A percentile compares a stretch with the other conserved stretches of the same genome.
phyloP scores from a whole-genome alignment of 37 sponge, comb jelly and placozoan genomes.

The Aplysina aerophoba region DNA sequence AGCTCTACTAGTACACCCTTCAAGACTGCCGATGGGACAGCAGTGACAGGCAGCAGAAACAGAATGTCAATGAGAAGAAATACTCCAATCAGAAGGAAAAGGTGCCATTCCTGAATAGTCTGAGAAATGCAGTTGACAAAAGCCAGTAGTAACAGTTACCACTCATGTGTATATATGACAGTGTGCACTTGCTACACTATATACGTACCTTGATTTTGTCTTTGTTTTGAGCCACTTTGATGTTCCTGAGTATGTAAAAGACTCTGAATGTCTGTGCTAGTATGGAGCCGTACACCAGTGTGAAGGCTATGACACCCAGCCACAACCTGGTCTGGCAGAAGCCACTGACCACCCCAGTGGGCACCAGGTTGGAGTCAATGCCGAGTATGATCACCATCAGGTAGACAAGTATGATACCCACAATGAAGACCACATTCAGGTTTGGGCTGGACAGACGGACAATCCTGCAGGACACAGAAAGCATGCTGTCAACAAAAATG shows the following conservation, averaged over 20 bases:
- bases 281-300: slow-evolving; percentile 64
- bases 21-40: slow-evolving; percentile 38
- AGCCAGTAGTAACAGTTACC: too few species aligned
- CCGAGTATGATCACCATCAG: too few species aligned
- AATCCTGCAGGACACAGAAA: slow-evolving; percentile 35
- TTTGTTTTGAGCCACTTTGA: background rate
- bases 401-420: too few species aligned
- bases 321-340: slow-evolving; percentile 33
- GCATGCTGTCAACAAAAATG: too few species aligned
- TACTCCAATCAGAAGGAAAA: slow-evolving; percentile 51
- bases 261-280: slow-evolving; percentile 73
- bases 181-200: too few species aligned
- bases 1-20: too few species aligned
- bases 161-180: too few species aligned
- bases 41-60: slow-evolving; percentile 50
- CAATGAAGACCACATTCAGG: slow-evolving; percentile 64
- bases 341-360: too few species aligned
- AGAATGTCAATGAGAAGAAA: slow-evolving; percentile 38
- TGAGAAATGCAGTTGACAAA: too few species aligned
- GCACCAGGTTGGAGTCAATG: too few species aligned
- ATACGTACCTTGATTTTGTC: too few species aligned
- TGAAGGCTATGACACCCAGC: slow-evolving; percentile 55
- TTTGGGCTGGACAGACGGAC: slow-evolving; percentile 72
- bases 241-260: slow-evolving; percentile 57
- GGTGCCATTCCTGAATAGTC: slow-evolving; percentile 54